These are phyloP conservation scores for Geothlypis trichas DNA, from an alignment of 2,113 vertebrate genomes.

Conservation along the genomic window DNA sequence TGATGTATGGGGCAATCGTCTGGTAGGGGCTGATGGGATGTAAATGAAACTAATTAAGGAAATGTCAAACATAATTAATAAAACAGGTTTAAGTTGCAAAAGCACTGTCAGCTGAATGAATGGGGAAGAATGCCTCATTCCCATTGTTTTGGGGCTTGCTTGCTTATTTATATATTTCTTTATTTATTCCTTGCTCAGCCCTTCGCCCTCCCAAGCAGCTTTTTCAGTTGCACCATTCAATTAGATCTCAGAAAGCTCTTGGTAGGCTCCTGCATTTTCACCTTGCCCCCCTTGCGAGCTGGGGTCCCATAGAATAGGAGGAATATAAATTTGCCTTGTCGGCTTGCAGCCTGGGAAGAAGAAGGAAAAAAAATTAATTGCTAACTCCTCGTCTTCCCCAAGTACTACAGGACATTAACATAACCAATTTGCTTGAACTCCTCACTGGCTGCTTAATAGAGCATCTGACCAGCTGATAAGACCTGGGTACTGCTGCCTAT, in stretches of 20 bases:
- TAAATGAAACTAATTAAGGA: conserved; percentile 99
- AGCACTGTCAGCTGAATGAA: conserved; percentile 83
- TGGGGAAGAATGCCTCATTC: conserved; percentile 74
- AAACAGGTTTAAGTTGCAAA: conserved; percentile 99
- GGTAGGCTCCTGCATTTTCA: conserved; percentile 60
- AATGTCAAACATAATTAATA: conserved; percentile 99
- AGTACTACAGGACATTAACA: conserved; percentile 96
- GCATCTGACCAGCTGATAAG: conserved; percentile 92
- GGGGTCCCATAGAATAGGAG: conserved; percentile 78
- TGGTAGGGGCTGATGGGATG: conserved; percentile 90
- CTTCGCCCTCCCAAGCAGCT: conserved; percentile 54
- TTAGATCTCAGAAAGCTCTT: conserved; percentile 82
- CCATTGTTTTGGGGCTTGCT: conserved; percentile 66
- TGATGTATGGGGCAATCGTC: conserved; percentile 89
- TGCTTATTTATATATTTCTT: conserved; percentile 49
- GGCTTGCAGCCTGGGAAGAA: conserved; percentile 81
- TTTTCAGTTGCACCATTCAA: conserved; percentile 73
- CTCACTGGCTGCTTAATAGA: conserved; percentile 95
- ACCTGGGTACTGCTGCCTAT: conserved; percentile 79
- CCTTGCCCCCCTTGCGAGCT: conserved; percentile 78
- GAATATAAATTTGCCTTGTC: conserved; percentile 93
- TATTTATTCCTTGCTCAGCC: conserved; percentile 3
- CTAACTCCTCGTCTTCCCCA: conserved; percentile 89
- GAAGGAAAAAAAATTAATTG: conserved; percentile 89
- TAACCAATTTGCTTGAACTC: conserved; percentile 96